A percentile compares a stretch with the other conserved stretches of the same genome.
These are phyloP conservation scores for Sebastolobus alascanus DNA, from an alignment of 2,797 vertebrate species.

Conservation along the genomic window DNA sequence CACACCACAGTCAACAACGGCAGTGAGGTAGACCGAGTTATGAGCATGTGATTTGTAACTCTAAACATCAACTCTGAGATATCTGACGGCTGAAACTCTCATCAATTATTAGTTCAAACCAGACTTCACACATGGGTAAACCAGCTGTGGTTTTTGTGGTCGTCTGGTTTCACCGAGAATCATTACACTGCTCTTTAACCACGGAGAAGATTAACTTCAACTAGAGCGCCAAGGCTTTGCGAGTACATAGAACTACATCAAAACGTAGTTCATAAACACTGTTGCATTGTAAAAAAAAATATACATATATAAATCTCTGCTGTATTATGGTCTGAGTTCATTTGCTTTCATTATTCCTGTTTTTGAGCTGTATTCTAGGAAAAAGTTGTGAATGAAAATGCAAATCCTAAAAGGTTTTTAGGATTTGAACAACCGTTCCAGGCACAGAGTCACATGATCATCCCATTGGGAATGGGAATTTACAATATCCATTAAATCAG, in stretches of 20 bases:
- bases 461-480: no score
- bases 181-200: slow-evolving; percentile 23
- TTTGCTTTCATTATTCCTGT: not conserved
- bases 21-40: not conserved
- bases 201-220: not conserved
- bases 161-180: slow-evolving; percentile 44
- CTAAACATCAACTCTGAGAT: not conserved
- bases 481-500: not conserved
- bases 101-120: slow-evolving; percentile 40
- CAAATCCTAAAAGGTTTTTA: no score
- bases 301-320: no score
- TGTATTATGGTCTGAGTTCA: not conserved
- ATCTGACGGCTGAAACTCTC: slow-evolving; percentile 38
- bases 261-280: not conserved
- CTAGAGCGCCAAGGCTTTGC: not conserved
- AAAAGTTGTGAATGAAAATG: not conserved
- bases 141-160: slow-evolving; percentile 2
- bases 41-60: not conserved
- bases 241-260: not conserved
- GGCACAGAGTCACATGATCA: no score
- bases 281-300: not conserved
- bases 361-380: not conserved
- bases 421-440: no score
- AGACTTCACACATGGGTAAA: slow-evolving; percentile 30
- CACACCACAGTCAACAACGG: not conserved